Evolutionary conservation across 2,888 invertebrate genomes (phyloP).

Genomic region (Megastigmus dorsalis): DNA sequence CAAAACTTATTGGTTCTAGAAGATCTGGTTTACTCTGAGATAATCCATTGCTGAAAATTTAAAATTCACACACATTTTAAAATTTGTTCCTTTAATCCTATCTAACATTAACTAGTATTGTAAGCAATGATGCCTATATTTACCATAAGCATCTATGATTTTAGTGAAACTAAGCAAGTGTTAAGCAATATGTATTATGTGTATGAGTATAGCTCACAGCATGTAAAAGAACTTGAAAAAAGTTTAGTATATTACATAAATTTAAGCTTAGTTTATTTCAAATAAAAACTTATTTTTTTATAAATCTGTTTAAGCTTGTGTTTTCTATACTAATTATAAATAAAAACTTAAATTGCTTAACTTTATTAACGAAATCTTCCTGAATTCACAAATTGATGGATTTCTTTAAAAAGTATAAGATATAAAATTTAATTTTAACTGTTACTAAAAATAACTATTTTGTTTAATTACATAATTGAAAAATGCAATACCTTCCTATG

Average conservation of each 20-base stretch:
- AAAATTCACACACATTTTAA: neutral
- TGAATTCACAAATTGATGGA: constrained; percentile 24
- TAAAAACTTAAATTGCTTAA: constrained; percentile 15
- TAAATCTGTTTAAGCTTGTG: neutral
- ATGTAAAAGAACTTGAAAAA: neutral
- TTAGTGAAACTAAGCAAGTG: neutral
- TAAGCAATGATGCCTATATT: neutral
- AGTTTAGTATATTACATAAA: neutral
- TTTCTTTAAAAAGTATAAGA: constrained; percentile 32
- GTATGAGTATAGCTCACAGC: neutral
- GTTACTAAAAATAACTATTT: neutral
- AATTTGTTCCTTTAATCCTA: too few relatives aligned
- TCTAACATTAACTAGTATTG: neutral
- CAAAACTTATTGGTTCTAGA: constrained; percentile 72
- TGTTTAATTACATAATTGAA: constrained; percentile 38
- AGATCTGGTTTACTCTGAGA: constrained; percentile 71
- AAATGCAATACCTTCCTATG: constrained; percentile 60
- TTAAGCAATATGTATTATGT: neutral
- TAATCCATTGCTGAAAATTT: constrained; percentile 62
- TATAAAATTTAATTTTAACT: constrained; percentile 10
- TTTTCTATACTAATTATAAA: neutral
- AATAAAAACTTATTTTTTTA: neutral
- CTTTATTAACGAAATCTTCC: constrained; percentile 26
- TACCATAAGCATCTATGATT: neutral
- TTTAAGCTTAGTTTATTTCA: too few relatives aligned